Base-by-base conservation (phyloP, 2,888 invertebrate species). In the Siphonodentalium dalli region DNA sequence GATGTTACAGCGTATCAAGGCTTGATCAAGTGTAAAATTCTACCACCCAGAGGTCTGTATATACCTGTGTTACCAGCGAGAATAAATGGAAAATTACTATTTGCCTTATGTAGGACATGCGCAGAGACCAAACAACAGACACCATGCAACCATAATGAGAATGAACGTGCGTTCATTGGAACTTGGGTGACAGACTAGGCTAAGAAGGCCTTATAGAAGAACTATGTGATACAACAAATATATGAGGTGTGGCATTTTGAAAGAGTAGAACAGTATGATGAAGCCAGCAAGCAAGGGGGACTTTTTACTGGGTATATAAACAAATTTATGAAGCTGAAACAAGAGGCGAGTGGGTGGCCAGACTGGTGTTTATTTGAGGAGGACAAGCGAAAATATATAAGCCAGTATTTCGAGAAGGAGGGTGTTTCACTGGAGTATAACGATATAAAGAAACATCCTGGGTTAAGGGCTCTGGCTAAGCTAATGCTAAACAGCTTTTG, bases 161-260 rank as follows among this genome's bases (percentile, higher is more conserved):
- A 49, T 20, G 64, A 75, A 18, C 52, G 70, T 39, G 45, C 44
- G 8, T 51, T 75, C 4, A 40, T 21, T 0, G 71, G 77, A 13
- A 72, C 75, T 7, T 79, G 69, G 74, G 69, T 78, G 3, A 62
- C 65, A 0, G 69, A 69, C 29, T 79, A 79, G 52, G 28, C 80
- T 0, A 37, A 65, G 31, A 67, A 65, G 55, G 78, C 77, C 8
- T 21, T 75, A 0, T 33, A 54, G 44, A 52, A 50, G n/a, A 74
- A 72, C 0, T 80, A 79, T 46, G 54, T 53, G 38, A 60, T 77
- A n/a, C 6, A 71, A 1, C 45, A 72, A 15, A 61, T 75, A 11
- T 48, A 54, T 28, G 74, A 75, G 54, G 66, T 77, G 18, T 78
- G 74, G 69, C 62, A 74, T 37, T 78, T 73, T 34, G 31, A 68